Percentiles rank a stretch among this genome's conserved stretches.
These are phyloP conservation scores for Gymnopithys bicolor DNA, from an alignment of 2,797 vertebrate species.

Conservation along the genomic window DNA sequence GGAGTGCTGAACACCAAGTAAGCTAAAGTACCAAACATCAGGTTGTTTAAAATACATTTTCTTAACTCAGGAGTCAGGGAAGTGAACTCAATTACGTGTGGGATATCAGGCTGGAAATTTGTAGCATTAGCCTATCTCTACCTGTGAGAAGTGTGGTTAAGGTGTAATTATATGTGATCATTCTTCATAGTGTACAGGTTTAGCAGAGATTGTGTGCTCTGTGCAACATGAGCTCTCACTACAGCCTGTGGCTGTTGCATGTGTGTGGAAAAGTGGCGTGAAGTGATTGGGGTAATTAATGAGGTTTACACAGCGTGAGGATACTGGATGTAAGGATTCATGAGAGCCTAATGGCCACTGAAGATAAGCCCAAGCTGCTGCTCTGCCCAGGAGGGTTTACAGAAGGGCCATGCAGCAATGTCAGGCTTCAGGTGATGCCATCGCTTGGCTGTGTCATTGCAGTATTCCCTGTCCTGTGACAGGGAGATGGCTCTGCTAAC, in stretches of 20 bases:
- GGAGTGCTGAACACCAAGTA: neutral
- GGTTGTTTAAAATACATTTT: neutral
- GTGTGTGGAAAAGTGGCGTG: accelerated
- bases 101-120: neutral
- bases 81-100: neutral
- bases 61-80: neutral
- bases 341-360: neutral
- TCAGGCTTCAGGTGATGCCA: neutral
- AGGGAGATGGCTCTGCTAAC: neutral
- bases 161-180: neutral
- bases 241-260: neutral
- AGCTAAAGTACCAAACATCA: neutral
- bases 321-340: neutral
- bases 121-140: neutral
- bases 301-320: neutral
- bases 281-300: neutral
- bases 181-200: neutral
- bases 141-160: neutral
- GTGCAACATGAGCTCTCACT: neutral
- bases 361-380: neutral
- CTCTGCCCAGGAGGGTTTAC: neutral
- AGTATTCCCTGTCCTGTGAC: neutral
- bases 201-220: neutral
- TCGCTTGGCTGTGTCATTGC: neutral
- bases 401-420: neutral